Conservation (phyloP, 53 echinoderm and acorn worm species). For the Mesocentrotus franciscanus region DNA sequence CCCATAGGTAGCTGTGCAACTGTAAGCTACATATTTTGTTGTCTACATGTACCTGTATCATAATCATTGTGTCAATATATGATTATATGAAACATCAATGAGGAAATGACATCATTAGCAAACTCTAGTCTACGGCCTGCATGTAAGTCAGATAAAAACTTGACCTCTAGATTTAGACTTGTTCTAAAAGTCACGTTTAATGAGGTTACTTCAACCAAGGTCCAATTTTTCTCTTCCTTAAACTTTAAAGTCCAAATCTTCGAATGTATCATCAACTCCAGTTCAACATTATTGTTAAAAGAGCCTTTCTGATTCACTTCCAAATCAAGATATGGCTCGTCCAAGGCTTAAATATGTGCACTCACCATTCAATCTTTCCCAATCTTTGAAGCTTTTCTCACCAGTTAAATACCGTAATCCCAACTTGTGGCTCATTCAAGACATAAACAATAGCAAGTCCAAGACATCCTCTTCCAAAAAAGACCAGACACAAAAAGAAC, state of each 20-base stretch:
- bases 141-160: too few relatives aligned
- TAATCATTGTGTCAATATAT: too few relatives aligned
- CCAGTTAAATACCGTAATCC: neutral
- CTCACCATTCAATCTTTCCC: neutral
- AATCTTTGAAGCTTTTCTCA: slow-evolving; percentile 1
- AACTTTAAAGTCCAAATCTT: neutral
- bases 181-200: neutral
- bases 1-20: too few relatives aligned
- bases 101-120: too few relatives aligned
- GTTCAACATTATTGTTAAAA: neutral
- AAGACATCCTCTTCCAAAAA: neutral
- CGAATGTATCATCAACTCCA: neutral
- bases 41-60: too few relatives aligned
- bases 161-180: neutral
- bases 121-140: too few relatives aligned
- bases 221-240: neutral
- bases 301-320: neutral
- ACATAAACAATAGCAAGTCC: neutral
- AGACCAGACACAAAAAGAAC: neutral
- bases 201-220: neutral
- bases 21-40: too few relatives aligned
- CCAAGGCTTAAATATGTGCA: neutral
- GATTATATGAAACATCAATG: too few relatives aligned
- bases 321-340: neutral
- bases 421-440: neutral